These are phyloP conservation scores for Brevipalpus yothersi DNA, from an alignment of 1,140 invertebrate species.

Conservation along the genomic window DNA sequence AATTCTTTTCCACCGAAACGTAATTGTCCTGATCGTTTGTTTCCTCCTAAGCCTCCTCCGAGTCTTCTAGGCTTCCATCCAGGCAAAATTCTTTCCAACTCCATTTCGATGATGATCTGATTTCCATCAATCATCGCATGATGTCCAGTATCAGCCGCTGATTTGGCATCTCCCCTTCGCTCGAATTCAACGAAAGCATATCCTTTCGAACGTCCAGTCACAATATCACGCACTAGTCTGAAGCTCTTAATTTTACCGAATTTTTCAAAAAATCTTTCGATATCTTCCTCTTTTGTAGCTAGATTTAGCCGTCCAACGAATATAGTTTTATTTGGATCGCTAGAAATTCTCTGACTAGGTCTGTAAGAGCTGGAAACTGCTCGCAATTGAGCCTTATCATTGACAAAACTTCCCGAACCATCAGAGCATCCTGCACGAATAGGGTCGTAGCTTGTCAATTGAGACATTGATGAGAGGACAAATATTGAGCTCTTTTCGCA, in stretches of 20 bases:
- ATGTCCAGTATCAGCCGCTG: not conserved
- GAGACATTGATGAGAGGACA: too few relatives aligned
- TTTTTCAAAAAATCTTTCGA: not conserved
- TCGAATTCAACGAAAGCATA: not conserved
- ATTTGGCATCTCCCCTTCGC: not conserved
- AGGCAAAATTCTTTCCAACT: conserved; percentile 28
- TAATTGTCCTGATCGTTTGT: conserved; percentile 61
- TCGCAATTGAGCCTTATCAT: not conserved
- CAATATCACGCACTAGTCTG: conserved; percentile 35
- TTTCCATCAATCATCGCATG: not conserved
- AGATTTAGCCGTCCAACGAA: not conserved
- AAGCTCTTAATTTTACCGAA: not conserved
- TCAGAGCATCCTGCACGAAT: not conserved
- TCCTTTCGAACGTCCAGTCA: conserved; percentile 51
- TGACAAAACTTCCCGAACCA: not conserved
- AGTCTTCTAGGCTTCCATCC: conserved; percentile 61
- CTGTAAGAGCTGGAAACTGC: not conserved
- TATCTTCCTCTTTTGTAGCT: not conserved
- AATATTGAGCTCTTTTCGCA: too few relatives aligned
- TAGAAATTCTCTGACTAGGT: not conserved
- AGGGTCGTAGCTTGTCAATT: not conserved
- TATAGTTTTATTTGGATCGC: not conserved
- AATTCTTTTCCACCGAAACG: conserved; percentile 53
- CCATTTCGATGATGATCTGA: conserved; percentile 15
- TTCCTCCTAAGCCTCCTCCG: conserved; percentile 57